Base-by-base conservation (phyloP, 2,888 invertebrate genomes). In the Phengaris alcon region DNA sequence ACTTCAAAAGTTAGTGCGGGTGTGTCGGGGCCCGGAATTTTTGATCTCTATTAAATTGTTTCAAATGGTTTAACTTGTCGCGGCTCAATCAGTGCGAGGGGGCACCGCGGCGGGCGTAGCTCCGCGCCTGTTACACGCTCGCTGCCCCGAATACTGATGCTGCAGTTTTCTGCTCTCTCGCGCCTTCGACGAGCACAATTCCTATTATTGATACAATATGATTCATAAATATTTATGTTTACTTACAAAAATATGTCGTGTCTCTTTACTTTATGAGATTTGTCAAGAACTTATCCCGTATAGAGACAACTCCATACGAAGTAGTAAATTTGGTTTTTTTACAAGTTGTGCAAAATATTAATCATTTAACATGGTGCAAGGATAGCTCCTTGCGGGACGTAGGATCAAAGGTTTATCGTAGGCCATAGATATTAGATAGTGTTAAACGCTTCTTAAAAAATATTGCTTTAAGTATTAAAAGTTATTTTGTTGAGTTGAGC, bases 41-140 rank as follows among this genome's bases (percentile, higher is more conserved):
- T 93, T 93, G 93, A 93, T 93, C 93, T 93, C 92, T 93, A 93
- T 93, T 93, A 93, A 93, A 93, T 93, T 93, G 93, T 93, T 93
- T 93, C 93, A 93, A 93, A 93, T 93, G 88, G 93, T 93, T 93
- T 93, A 93, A 93, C 93, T 93, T 93, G 93, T 93, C 93, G 93
- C 93, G 90, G 90, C 91, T 92, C 93, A 93, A 93, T 93, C 93
- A 93, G 91, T 86, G 90, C 86, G 79, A 81, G 84, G 83, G 82
- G 84, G 35, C 35, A 35, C 35, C 35, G 35, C 82, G 86, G 79
- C 79, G 77, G 77, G 79, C 79, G 78, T 64, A 44, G 69, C 55
- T 75, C 80, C 80, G 81, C 77, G 75, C 78, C 78, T 83, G 85
- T 85, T 87, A 88, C 86, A 88, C 87, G 89, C 86, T 88, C 82